These are phyloP conservation scores for Leptinotarsa rubiginosa DNA, from an alignment of 2,888 invertebrate genomes.

Conservation along the genomic window DNA sequence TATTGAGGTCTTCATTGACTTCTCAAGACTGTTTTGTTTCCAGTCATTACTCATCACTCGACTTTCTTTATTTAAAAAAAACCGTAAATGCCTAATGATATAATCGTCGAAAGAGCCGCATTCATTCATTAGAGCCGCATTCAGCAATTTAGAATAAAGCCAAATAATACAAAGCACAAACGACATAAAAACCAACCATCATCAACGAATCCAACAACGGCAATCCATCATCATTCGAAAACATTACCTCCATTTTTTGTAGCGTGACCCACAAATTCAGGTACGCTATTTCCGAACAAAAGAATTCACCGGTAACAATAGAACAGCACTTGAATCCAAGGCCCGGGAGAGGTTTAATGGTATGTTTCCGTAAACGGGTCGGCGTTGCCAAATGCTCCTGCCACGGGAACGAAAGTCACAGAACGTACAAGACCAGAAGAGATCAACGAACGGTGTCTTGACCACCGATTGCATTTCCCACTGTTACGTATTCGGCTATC, in stretches of 20 bases:
- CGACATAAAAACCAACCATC: constrained; percentile 30
- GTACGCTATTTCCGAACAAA: constrained; percentile 35
- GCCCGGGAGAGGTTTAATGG: constrained; percentile 34
- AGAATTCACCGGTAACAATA: constrained; percentile 34
- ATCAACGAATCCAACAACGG: constrained; percentile 36
- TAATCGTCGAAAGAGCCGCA: not conserved
- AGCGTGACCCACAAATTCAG: constrained; percentile 43
- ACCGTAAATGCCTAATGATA: not conserved
- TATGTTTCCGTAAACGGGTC: constrained; percentile 33
- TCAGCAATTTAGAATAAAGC: constrained; percentile 23
- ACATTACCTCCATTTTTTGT: constrained; percentile 39
- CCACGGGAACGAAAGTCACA: not conserved
- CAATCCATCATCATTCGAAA: constrained; percentile 38
- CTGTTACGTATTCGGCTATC: not conserved
- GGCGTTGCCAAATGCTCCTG: constrained; percentile 7
- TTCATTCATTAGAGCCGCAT: constrained; percentile 5
- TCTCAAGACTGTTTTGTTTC: no score
- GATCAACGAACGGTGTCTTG: not conserved
- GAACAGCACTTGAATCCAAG: constrained; percentile 28
- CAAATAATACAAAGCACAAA: constrained; percentile 25
- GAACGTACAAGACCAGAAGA: not conserved
- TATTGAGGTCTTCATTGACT: no score
- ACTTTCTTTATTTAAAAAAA: no score
- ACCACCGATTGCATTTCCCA: not conserved
- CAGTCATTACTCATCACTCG: no score